These are phyloP conservation scores for Spizella passerina DNA, from an alignment of 2,797 vertebrate species.

Conservation along the genomic window DNA sequence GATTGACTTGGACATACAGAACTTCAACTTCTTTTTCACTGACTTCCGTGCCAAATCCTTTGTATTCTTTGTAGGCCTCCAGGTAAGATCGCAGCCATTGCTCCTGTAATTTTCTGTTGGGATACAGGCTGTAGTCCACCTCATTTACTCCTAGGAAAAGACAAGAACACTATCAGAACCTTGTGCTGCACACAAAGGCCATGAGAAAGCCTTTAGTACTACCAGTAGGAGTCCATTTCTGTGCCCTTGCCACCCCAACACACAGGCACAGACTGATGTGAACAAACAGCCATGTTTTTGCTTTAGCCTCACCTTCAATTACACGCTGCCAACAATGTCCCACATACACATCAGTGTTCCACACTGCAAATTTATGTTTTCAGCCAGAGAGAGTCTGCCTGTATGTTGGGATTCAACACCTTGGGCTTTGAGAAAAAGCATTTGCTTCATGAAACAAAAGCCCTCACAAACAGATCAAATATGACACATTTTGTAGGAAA, in stretches of 20 bases:
- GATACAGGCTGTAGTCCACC: conserved; percentile 95
- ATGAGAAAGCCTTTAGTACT: not conserved
- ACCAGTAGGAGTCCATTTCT: not conserved
- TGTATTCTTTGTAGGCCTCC: conserved; percentile 92
- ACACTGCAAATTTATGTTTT: not conserved
- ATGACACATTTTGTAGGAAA: not conserved
- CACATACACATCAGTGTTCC: not conserved
- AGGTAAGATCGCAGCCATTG: conserved; percentile 93
- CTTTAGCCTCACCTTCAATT: not conserved
- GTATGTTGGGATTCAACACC: not conserved
- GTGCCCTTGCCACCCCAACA: not conserved
- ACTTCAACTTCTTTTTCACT: conserved; percentile 89
- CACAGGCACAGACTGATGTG: not conserved
- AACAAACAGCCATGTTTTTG: not conserved
- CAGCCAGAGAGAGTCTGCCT: not conserved
- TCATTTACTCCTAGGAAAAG: conserved; percentile 89
- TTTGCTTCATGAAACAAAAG: not conserved
- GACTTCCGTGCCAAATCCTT: conserved; percentile 85
- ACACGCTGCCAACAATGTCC: not conserved
- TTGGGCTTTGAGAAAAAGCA: not conserved
- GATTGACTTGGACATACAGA: conserved; percentile 95
- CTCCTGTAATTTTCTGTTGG: conserved; percentile 84
- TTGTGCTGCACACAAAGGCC: not conserved
- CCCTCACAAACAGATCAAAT: not conserved
- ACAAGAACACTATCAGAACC: not conserved